Conservation (phyloP, 2,888 invertebrate species). For the Calliopum simillimum region DNA sequence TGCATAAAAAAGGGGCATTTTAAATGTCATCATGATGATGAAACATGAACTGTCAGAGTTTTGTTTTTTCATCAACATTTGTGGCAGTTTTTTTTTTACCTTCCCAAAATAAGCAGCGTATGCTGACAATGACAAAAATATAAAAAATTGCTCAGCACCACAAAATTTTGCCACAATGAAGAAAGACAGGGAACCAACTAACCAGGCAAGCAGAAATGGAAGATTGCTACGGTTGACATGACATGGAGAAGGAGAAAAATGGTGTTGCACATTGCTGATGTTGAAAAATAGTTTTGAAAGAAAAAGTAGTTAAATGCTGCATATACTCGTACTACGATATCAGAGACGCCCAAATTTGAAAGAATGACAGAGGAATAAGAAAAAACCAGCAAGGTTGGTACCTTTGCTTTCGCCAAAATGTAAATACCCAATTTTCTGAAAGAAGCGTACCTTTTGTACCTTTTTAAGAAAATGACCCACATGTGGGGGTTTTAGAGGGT, state of each 20-base stretch:
- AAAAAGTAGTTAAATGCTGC: not conserved
- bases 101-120: not conserved
- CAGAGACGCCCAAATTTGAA: too few relatives aligned
- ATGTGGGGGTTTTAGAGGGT: too few relatives aligned
- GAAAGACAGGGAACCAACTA: not conserved
- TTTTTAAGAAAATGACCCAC: too few relatives aligned
- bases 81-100: not conserved
- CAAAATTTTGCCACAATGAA: not conserved
- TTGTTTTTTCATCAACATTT: not conserved
- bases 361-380: too few relatives aligned
- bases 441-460: too few relatives aligned
- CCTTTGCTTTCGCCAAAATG: too few relatives aligned
- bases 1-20: too few relatives aligned
- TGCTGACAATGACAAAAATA: slow-evolving; percentile 7
- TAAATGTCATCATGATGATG: not conserved
- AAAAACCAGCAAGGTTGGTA: too few relatives aligned
- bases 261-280: not conserved
- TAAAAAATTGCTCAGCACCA: not conserved
- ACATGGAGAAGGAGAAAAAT: not conserved
- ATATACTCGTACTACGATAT: too few relatives aligned
- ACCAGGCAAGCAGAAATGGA: not conserved
- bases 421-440: too few relatives aligned
- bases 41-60: not conserved
- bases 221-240: not conserved
- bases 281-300: not conserved